Evolutionary conservation across 2,888 invertebrate genomes (phyloP).

Genomic region (Amiota mariae): DNA sequence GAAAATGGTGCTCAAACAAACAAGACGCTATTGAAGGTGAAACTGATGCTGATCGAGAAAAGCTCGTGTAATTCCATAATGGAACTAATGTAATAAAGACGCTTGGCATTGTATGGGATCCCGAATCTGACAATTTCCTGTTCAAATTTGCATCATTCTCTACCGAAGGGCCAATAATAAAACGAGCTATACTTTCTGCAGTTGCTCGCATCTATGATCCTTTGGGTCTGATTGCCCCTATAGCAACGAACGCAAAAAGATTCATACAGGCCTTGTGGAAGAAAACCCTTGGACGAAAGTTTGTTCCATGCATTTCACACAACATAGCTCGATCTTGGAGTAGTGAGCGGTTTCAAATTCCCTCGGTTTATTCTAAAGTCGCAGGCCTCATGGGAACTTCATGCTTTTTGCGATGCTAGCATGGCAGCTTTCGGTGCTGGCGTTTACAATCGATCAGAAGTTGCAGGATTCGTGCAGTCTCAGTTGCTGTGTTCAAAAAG

Average conservation of each 20-base stretch:
- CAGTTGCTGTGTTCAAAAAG: background rate
- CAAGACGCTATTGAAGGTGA: too few relatives aligned
- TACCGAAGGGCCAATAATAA: background rate
- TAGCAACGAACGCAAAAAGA: background rate
- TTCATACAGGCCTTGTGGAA: too few relatives aligned
- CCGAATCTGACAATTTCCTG: too few relatives aligned
- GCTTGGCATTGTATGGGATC: too few relatives aligned
- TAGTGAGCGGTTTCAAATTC: background rate
- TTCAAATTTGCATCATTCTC: too few relatives aligned
- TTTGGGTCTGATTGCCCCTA: background rate
- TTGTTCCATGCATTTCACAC: too few relatives aligned
- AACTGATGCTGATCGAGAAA: too few relatives aligned
- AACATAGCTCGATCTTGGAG: too few relatives aligned
- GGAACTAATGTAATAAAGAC: too few relatives aligned
- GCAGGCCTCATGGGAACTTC: background rate
- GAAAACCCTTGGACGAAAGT: too few relatives aligned
- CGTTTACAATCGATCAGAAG: background rate
- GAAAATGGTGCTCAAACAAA: too few relatives aligned
- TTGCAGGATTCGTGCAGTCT: background rate
- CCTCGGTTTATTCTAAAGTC: background rate
- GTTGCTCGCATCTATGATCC: background rate
- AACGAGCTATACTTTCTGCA: background rate
- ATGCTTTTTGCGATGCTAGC: background rate
- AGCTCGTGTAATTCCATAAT: too few relatives aligned
- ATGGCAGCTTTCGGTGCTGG: background rate